Base-by-base conservation (phyloP, 2,113 vertebrate species). In the Piprites chloris region DNA sequence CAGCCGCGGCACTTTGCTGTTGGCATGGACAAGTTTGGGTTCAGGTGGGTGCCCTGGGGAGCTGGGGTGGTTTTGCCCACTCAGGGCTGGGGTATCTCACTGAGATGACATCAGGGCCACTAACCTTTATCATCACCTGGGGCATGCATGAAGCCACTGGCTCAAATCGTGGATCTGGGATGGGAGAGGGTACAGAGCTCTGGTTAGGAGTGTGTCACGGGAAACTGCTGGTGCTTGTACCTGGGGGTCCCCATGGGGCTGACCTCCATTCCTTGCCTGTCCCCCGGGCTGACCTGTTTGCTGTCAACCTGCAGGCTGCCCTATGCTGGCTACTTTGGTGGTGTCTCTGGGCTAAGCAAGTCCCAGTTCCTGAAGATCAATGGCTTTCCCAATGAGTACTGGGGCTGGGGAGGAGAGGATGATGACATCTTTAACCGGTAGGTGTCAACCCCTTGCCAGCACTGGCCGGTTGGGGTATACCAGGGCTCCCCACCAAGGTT, bases 361-460 rank as follows among this genome's bases (percentile, higher is more conserved):
- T 98, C 99, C 87, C 99, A 99, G 98, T 99, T 99, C 93, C 98
- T 99, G 97, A 99, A 99, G 98, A 99, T 99, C 97, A 99, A 99
- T 14, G 99, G 99, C 96, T 99, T 99, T 96, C 99, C 99, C 81
- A 99, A 99, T 0, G 99, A 99, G 93, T 99, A 99, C 97, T 99
- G 99, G 99, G 99, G 99, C 96, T 99, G 99, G 99, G 99, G 99
- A 95, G 99, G 99, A 39, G 99, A 99, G 96, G 99, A 99, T 10
- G 99, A 99, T 23, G 99, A 99, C 98, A 99, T 99, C 96, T 99
- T 99, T 97, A 99, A 99, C 98, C 98, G 99, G 99, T 99, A 96
- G 97, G 96, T 97, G 44, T 68, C 56, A 55, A 5, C 28, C 24
- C 24, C 14, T 58, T 0, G 0, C 13, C 50, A 63, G 56, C 4